Base-by-base conservation (phyloP, 2,797 vertebrate genomes). In the Pseudochaenichthys georgianus region DNA sequence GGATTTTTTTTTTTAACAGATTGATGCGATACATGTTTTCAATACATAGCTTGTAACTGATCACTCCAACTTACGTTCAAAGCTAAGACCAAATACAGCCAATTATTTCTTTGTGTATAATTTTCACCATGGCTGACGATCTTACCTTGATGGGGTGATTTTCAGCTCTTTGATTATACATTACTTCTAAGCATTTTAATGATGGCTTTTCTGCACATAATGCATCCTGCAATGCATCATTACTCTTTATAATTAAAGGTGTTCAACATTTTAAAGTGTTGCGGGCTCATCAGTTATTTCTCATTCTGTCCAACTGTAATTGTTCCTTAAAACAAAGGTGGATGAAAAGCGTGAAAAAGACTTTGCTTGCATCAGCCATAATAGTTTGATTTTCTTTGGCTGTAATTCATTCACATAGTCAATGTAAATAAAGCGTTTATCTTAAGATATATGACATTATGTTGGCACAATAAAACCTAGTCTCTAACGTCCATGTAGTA, bases 161-260 rank as follows among this genome's bases (percentile, higher is more conserved):
- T 73, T 78, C 64, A 73, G 58, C 55, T 64, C 19, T 76, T 77
- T 76, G 48, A 81, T 87, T 76, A 4, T 66, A 1, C 47, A 23
- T 76, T 57, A 23, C 70, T 83, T 64, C 8, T 59, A 43, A 43
- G 60, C 43, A 77, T 80, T 83, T 87, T 75, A 78, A 75, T 61
- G 43, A 64, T 78, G 34, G 69, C 52, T 85, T 58, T 80, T 84
- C 58, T 84, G 84, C 72, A 83, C 61, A 82, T 59, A 59, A 71
- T 75, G 64, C 67, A 70, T 84, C 47, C 45, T 46, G 75, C 57
- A 78, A 69, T 81, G 81, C 75, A 73, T 81, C 60, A 63, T 75
- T 69, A 81, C 47, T 76, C 55, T 59, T 53, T 55, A 81, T 73
- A 80, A 90, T 81, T 87, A 91, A 90, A 91, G 70, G 69, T 72